Conservation (phyloP, 2,113 vertebrate genomes). For the Pao palembangensis region DNA sequence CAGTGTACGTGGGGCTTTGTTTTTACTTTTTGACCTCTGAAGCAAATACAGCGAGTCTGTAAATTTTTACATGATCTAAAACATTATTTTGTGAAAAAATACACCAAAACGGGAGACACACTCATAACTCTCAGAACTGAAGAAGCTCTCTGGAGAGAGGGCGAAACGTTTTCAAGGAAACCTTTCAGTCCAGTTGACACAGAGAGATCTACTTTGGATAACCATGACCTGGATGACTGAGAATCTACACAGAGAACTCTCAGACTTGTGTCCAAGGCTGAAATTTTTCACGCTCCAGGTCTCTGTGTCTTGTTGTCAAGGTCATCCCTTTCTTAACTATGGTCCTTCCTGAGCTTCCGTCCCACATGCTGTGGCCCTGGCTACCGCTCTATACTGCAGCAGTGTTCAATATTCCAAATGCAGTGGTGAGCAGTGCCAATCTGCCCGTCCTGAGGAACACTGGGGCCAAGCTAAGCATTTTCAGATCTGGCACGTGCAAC, state of each 20-base stretch:
- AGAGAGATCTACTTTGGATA: too few relatives aligned
- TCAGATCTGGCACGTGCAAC: conserved; percentile 23
- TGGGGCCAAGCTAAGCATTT: conserved; percentile 45
- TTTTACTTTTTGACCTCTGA: too few relatives aligned
- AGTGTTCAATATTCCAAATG: conserved; percentile 69
- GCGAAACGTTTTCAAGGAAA: too few relatives aligned
- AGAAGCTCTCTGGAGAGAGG: too few relatives aligned
- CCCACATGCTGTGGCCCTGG: conserved; percentile 46
- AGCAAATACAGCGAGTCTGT: conserved; percentile 9
- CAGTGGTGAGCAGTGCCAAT: conserved; percentile 57
- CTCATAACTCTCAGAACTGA: not conserved
- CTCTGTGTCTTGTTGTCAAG: conserved; percentile 61
- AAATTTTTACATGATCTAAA: conserved; percentile 47
- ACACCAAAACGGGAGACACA: conserved; percentile 27
- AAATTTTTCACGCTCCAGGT: conserved; percentile 58
- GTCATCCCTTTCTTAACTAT: conserved; percentile 59
- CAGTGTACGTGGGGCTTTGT: too few relatives aligned
- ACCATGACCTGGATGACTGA: too few relatives aligned
- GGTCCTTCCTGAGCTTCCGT: conserved; percentile 56
- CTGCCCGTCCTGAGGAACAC: conserved; percentile 37
- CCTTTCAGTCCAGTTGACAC: too few relatives aligned
- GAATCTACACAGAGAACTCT: too few relatives aligned
- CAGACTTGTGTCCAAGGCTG: conserved; percentile 30
- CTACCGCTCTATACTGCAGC: conserved; percentile 54
- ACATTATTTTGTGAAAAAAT: conserved; percentile 16